A percentile compares a stretch with the other conserved stretches of the same genome.
phyloP scores from a whole-genome alignment of 2,113 vertebrate species.

The Cranoglanis bouderius region DNA sequence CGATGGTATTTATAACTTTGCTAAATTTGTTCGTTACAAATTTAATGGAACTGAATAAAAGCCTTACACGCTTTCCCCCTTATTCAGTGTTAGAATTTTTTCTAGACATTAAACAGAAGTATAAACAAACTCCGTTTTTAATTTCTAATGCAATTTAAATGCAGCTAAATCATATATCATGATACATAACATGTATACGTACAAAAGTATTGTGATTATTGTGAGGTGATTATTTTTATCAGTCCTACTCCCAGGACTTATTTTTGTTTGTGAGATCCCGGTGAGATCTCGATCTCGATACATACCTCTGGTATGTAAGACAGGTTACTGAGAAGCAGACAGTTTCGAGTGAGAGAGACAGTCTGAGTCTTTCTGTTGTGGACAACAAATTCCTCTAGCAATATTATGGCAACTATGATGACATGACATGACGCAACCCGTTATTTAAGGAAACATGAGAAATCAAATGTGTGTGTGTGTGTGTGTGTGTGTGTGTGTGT shows the following conservation, averaged over 20 bases:
- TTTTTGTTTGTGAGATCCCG: background rate
- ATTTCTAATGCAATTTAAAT: background rate
- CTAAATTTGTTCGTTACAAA: background rate
- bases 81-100: no score
- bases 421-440: background rate
- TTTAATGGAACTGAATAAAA: background rate
- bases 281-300: background rate
- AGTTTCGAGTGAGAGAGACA: background rate
- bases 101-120: no score
- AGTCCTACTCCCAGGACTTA: background rate
- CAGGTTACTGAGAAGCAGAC: background rate
- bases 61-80: no score
- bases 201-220: background rate
- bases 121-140: no score
- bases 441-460: background rate
- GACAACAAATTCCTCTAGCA: background rate
- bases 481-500: background rate
- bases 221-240: background rate
- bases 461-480: background rate
- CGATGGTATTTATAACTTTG: no score
- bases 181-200: background rate
- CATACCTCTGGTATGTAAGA: background rate
- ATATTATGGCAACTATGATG: background rate
- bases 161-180: background rate
- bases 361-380: background rate